Evolutionary conservation across 2,888 invertebrate genomes (phyloP).

Genomic region (Adineta ricciae): DNA sequence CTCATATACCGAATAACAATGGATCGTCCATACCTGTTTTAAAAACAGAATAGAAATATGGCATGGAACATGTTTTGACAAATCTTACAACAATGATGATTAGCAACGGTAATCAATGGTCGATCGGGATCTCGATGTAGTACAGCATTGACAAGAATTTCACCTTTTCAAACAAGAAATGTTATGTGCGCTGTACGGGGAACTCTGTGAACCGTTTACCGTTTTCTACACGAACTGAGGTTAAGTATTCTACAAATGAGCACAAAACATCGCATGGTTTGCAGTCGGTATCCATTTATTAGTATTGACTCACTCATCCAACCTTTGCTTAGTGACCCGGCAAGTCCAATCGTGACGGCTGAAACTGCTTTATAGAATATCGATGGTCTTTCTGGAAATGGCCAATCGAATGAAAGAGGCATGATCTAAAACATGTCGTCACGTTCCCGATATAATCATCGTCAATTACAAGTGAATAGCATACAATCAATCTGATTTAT

Average conservation of each 20-base stretch:
- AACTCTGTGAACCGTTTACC: neutral
- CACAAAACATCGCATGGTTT: neutral
- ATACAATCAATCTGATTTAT: no score
- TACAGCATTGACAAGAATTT: constrained; percentile 23
- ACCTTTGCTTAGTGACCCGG: neutral
- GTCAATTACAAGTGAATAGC: no score
- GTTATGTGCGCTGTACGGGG: no score
- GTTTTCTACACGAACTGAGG: neutral
- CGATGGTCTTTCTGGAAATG: neutral
- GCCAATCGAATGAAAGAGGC: constrained; percentile 5
- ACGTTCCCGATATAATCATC: no score
- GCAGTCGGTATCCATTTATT: neutral
- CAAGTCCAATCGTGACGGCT: neutral
- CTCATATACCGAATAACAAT: neutral
- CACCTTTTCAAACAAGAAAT: neutral
- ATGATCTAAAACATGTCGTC: neutral
- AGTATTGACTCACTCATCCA: neutral
- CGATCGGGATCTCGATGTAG: constrained; percentile 24
- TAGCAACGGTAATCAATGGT: constrained; percentile 80
- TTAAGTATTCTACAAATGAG: neutral
- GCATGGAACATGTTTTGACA: neutral
- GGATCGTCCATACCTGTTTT: neutral
- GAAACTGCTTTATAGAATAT: neutral
- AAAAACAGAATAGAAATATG: neutral
- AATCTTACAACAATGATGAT: constrained; percentile 76